phyloP scores from a whole-genome alignment of 2,888 invertebrate genomes.

The Neoitamus cyanurus region DNA sequence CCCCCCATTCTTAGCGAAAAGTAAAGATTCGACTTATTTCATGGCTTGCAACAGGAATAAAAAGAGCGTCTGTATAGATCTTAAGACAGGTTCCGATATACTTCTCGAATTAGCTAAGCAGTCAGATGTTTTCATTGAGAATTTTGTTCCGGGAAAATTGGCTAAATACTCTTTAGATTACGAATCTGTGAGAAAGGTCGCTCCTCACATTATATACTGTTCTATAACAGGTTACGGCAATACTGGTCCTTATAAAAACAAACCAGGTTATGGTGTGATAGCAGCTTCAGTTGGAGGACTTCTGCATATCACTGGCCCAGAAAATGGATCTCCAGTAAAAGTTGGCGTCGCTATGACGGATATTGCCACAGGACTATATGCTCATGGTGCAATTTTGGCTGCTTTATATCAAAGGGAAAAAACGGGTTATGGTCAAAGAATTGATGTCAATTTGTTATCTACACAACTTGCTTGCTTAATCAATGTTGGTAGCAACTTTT shows the following conservation, averaged over 20 bases:
- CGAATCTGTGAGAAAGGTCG: conserved; percentile 73
- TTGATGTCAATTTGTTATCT: conserved; percentile 93
- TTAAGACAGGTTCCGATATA: conserved; percentile 79
- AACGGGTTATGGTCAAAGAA: conserved; percentile 88
- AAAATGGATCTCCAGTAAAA: conserved; percentile 86
- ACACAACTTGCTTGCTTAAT: conserved; percentile 91
- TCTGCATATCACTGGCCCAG: conserved; percentile 88
- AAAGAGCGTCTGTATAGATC: conserved; percentile 88
- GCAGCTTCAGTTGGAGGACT: conserved; percentile 93
- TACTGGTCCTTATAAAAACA: conserved; percentile 83
- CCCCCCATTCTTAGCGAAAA: conserved; percentile 81
- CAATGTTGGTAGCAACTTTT: conserved; percentile 89
- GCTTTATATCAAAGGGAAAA: conserved; percentile 82
- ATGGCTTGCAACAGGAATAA: conserved; percentile 93
- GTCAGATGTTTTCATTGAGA: conserved; percentile 92
- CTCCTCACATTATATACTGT: conserved; percentile 89
- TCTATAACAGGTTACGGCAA: conserved; percentile 94
- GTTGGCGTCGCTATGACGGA: conserved; percentile 94
- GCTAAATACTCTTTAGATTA: conserved; percentile 83
- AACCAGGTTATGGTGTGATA: conserved; percentile 97
- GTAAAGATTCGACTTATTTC: conserved; percentile 83
- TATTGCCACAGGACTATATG: conserved; percentile 93
- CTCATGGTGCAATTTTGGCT: conserved; percentile 93
- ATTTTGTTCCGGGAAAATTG: conserved; percentile 92
- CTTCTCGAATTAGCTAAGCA: conserved; percentile 78